Evolutionary conservation across 2,888 invertebrate genomes (phyloP).

Genomic region (Cheilosia grossa): DNA sequence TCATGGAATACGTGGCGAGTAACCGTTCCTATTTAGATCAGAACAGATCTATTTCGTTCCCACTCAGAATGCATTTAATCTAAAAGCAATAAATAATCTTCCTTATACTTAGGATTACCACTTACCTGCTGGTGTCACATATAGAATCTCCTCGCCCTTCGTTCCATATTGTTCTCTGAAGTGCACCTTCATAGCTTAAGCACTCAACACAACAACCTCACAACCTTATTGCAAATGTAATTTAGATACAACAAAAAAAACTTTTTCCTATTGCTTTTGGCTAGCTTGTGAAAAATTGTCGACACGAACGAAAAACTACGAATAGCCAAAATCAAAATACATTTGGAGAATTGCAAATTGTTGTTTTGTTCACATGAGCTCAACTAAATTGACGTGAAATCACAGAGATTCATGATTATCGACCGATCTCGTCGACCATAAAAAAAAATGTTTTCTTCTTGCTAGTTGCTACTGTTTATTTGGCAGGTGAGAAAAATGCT

Average conservation of each 20-base stretch:
- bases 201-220: constrained; percentile 52
- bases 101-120: not conserved
- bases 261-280: constrained; percentile 12
- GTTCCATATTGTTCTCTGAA: constrained; percentile 83
- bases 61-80: not conserved
- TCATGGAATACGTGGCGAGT: constrained; percentile 7
- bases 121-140: constrained; percentile 83
- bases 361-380: constrained; percentile 22
- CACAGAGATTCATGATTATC: constrained; percentile 63
- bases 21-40: not conserved
- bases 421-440: constrained; percentile 44
- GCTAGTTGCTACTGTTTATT: constrained; percentile 15
- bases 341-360: constrained; percentile 22
- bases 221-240: constrained; percentile 52
- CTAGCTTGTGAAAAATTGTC: constrained; percentile 5
- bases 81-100: not conserved
- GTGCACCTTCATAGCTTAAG: constrained; percentile 82
- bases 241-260: constrained; percentile 13
- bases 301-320: constrained; percentile 13
- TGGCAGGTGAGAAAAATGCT: constrained; percentile 65
- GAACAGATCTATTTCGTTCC: not conserved
- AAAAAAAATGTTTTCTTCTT: constrained; percentile 23
- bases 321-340: constrained; percentile 1
- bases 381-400: constrained; percentile 62
- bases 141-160: constrained; percentile 83